Base-by-base conservation (phyloP, 92 coral and sea anemone genomes). In the Paragorgia papillata region DNA sequence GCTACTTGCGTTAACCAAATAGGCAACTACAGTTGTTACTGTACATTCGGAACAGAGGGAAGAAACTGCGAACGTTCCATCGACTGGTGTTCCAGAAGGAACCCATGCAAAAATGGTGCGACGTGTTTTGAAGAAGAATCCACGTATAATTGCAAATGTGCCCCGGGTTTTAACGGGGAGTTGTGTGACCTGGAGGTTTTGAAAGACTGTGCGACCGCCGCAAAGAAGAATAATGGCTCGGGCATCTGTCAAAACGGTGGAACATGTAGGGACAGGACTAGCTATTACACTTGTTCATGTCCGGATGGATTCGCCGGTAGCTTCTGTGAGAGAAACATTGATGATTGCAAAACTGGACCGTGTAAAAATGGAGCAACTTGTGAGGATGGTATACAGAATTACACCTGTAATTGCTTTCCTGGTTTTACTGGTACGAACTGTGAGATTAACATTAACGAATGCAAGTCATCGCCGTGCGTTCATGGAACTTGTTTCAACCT, bases 21-120 rank as follows among this genome's bases (percentile, higher is more conserved):
- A 34, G 98, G 95, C 0, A 81, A 91, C 58, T 94, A 94, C 69
- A 87, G 95, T 62, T 94, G 98, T 41, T 94, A 94, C 86, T 94
- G 98, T 37, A 66, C 30, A 3, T 89, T 89, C 54, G 95, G 97
- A 28, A 22, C 62, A 2, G 79, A 80, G 6, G 98, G 98, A 13
- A 84, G 79, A 15, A 91, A 94, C 57, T 94, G 98, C 44, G 92
- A 85, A 33, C 54, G 65, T 40, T 75, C 76, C 2, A 66, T 86
- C 37, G 75, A 91, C 80, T 92, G 98, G 89, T 94, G 98, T 58
- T 58, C 57, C 8, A 74, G 54, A 31, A n/a, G n/a, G n/a, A 71
- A 82, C 33, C 95, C 92, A 6, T 94, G 98, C 74, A 79, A 80
- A 35, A 93, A 93, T 79, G 91, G 94, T 17, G 98, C 87, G n/a